A percentile compares a stretch with the other conserved stretches of the same genome.
Evolutionary conservation across 2,888 invertebrate genomes (phyloP).

Genomic region (Ellobium chinense): DNA sequence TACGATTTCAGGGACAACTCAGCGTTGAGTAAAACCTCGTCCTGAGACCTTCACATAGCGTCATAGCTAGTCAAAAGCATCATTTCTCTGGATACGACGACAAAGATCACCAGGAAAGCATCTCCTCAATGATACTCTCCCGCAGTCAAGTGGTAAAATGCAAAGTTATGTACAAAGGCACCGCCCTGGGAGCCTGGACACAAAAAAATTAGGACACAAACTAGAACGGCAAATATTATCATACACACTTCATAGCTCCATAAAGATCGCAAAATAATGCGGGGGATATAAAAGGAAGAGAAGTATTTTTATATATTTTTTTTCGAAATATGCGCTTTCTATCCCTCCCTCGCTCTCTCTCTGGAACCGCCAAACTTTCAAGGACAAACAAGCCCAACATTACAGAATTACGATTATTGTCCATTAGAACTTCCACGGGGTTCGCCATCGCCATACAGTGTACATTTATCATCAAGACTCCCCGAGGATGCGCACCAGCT

Average conservation of each 20-base stretch:
- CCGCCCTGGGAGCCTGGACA: neutral
- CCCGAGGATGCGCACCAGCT: conserved; percentile 22
- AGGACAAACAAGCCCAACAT: conserved; percentile 32
- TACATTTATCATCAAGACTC: conserved; percentile 38
- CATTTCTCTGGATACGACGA: no score
- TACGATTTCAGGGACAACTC: no score
- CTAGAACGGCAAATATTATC: conserved; percentile 24
- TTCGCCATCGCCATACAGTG: conserved; percentile 1
- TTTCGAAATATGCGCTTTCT: no score
- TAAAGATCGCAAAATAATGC: neutral
- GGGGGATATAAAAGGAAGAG: neutral
- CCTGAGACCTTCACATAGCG: no score
- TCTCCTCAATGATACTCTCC: no score
- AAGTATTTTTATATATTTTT: no score
- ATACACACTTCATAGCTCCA: neutral
- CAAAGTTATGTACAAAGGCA: no score
- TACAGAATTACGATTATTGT: conserved; percentile 30
- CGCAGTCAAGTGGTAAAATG: no score
- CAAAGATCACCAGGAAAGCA: no score
- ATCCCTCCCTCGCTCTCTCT: no score
- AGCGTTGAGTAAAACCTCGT: no score
- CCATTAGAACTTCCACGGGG: conserved; percentile 29
- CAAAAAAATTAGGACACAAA: conserved; percentile 2
- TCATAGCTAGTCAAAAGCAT: no score
- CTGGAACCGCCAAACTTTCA: neutral